Percentiles rank a stretch among this genome's conserved stretches.
Evolutionary conservation across 2,113 vertebrate genomes (phyloP).

Genomic region (Alaudala cheleensis): DNA sequence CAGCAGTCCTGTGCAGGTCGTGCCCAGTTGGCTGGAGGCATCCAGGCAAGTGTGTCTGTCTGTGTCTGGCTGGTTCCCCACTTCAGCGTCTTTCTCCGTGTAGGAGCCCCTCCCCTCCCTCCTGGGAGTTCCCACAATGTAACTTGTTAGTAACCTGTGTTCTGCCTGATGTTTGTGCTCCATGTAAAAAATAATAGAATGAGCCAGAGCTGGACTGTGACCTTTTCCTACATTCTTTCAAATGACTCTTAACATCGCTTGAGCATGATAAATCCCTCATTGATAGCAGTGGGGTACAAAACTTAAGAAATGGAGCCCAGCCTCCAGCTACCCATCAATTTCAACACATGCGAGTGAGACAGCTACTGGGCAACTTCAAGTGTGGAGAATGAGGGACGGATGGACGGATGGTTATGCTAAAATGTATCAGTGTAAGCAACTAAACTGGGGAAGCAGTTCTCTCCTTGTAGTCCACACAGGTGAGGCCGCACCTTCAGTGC

Average conservation of each 20-base stretch:
- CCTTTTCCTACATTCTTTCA: background rate
- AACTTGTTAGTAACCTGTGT: background rate
- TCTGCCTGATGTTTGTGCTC: background rate
- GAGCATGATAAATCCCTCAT: background rate
- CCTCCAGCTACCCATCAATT: background rate
- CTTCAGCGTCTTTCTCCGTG: rapidly evolving
- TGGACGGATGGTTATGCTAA: background rate
- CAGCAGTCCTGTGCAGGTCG: background rate
- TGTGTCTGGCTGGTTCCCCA: background rate
- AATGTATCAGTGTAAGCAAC: background rate
- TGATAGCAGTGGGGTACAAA: rapidly evolving
- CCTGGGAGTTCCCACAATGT: background rate
- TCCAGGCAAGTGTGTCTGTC: background rate
- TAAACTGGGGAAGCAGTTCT: background rate
- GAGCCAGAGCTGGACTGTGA: background rate
- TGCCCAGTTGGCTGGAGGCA: background rate
- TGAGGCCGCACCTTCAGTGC: background rate
- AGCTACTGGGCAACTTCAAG: rapidly evolving
- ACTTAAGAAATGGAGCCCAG: background rate
- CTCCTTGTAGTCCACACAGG: background rate
- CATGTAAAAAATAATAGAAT: rapidly evolving
- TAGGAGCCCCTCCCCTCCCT: rapidly evolving
- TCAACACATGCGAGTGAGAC: background rate
- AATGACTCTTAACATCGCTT: rapidly evolving
- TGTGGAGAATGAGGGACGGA: background rate